Evolutionary conservation across 2,797 vertebrate species (phyloP).

Genomic region (Oceanodroma leucorhoa): DNA sequence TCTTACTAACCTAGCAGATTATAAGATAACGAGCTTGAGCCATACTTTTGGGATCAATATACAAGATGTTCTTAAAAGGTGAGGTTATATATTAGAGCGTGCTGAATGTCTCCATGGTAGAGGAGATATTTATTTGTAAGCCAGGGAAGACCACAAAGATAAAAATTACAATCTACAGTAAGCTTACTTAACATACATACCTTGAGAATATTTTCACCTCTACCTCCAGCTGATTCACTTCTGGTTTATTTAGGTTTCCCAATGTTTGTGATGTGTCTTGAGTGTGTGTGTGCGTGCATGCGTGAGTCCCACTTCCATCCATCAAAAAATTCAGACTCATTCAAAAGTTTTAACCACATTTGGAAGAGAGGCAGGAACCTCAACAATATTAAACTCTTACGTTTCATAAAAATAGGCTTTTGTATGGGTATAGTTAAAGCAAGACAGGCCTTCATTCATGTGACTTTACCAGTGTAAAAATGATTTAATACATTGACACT

Average conservation of each 20-base stretch:
- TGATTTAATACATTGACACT: background rate
- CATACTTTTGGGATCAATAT: background rate
- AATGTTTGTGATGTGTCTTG: background rate
- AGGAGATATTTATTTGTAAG: background rate
- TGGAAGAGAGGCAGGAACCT: background rate
- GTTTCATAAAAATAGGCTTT: background rate
- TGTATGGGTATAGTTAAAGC: background rate
- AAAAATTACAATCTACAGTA: background rate
- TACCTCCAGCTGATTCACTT: background rate
- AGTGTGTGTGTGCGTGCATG: background rate
- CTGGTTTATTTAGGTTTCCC: background rate
- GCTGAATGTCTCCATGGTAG: background rate
- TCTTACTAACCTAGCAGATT: conserved; percentile 23
- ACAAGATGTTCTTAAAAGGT: conserved; percentile 1
- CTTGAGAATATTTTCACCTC: background rate
- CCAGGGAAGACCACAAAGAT: background rate
- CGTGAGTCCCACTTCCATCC: background rate
- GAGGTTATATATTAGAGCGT: background rate
- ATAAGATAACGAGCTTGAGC: background rate
- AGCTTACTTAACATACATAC: background rate
- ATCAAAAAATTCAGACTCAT: background rate
- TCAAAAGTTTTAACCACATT: background rate
- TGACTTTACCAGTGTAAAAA: background rate
- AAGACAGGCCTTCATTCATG: background rate
- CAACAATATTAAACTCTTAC: background rate